phyloP scores from a whole-genome alignment of 2,888 invertebrate species.

The Clusia tigrina region DNA sequence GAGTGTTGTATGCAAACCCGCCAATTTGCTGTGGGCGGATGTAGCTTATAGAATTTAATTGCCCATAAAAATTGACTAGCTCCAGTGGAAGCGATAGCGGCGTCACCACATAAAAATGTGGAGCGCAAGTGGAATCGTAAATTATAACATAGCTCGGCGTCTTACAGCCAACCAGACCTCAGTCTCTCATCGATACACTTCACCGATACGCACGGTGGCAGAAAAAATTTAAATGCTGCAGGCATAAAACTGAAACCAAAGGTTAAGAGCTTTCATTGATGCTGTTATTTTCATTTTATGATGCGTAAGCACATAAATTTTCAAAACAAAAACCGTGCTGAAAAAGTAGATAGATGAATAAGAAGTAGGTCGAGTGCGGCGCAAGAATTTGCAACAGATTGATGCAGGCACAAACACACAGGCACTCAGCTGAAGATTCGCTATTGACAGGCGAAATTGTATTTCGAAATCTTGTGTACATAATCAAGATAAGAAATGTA shows the following conservation, averaged over 20 bases:
- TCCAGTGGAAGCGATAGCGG: too few relatives aligned
- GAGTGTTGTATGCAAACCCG: slow-evolving; percentile 28
- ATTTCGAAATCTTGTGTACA: background rate
- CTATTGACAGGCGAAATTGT: too few relatives aligned
- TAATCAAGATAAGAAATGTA: background rate
- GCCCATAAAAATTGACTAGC: slow-evolving; percentile 56
- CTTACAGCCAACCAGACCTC: background rate
- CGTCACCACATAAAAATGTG: background rate
- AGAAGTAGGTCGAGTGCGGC: slow-evolving; percentile 29
- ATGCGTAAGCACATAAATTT: slow-evolving; percentile 48
- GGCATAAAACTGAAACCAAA: too few relatives aligned
- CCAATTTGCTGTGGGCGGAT: slow-evolving; percentile 15
- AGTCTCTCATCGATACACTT: background rate
- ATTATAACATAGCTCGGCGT: background rate
- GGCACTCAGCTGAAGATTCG: too few relatives aligned
- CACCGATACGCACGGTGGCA: background rate
- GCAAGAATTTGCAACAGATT: slow-evolving; percentile 16
- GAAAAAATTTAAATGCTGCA: too few relatives aligned
- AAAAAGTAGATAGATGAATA: slow-evolving; percentile 28
- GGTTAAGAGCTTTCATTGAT: slow-evolving; percentile 40
- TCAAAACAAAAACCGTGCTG: slow-evolving; percentile 5
- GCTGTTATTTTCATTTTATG: slow-evolving; percentile 45
- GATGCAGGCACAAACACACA: background rate
- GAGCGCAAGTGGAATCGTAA: slow-evolving; percentile 15
- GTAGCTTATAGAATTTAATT: slow-evolving; percentile 59